Base-by-base conservation (phyloP, 1,140 invertebrate species). In the Proctacanthus coquilletti region DNA sequence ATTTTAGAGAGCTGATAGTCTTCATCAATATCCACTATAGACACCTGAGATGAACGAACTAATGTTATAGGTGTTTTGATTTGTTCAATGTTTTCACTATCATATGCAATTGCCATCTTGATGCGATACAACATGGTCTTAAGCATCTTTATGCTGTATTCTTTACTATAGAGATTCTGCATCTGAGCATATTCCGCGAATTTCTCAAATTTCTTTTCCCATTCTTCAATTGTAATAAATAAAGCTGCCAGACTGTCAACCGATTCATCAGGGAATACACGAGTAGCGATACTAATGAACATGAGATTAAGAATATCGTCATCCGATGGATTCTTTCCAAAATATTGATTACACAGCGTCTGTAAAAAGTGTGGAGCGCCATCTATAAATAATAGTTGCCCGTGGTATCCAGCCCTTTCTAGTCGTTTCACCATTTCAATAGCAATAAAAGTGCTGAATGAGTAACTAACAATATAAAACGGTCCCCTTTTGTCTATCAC, bases 401-500 rank as follows among this genome's bases (percentile, higher is more conserved):
- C 74, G 18, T 45, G 51, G 31, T 55, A 60, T 42, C 74, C 74
- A 48, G 67, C 52, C 18, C 50, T 59, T 60, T 80, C 75, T 18
- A 80, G 50, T 21, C 63, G 41, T 3, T 53, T 44, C 2, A 66
- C 68, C 4, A 76, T 38, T 48, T 75, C 66, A 4, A 78, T 37
- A 2, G 67, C 64, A 5, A 76, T 49, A 10, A 70, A 47, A n/a
- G 65, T 54, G 25, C 77, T 76, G 48, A 68, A 78, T n/a, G 75
- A 78, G 56, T 78, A 77, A 4, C 71, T 74, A 17, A 77, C 59
- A 1, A 80, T 45, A 38, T 64, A 70, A 53, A 71, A 77, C 3
- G 66, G 47, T 42, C 61, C 48, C 8, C 54, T 49, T 39, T 45
- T 42, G 46, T 81, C 75, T 5, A 83, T 56, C 8, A 66, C 61